A percentile compares a stretch with the other conserved stretches of the same genome.
phyloP scores from a whole-genome alignment of 2,888 invertebrate species.

The Clanis bilineata region DNA sequence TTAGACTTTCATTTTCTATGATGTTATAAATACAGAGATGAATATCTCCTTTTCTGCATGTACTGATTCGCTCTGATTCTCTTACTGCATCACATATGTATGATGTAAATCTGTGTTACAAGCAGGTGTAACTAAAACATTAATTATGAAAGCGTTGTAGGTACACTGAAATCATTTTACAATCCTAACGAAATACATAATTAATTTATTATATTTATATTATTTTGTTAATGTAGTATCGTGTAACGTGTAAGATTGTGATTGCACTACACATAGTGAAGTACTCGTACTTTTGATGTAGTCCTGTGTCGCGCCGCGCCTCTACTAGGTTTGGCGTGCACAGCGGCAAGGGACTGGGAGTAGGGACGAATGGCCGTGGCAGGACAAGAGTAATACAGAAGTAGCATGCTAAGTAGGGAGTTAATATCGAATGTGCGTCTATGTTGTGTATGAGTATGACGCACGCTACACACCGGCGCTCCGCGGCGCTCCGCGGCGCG shows the following conservation, averaged over 20 bases:
- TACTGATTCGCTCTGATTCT: conserved; percentile 31
- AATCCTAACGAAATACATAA: neutral
- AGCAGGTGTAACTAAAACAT: neutral
- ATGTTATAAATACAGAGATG: conserved; percentile 20
- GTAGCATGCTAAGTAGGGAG: conserved; percentile 62
- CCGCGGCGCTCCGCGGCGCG: conserved; percentile 23
- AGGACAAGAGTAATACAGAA: conserved; percentile 45
- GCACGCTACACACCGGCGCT: conserved; percentile 50
- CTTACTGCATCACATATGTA: conserved; percentile 12
- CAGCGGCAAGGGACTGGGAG: conserved; percentile 2
- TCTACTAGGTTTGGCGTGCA: neutral
- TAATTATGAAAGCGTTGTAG: conserved; percentile 5
- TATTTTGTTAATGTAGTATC: too few species aligned
- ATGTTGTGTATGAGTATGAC: conserved; percentile 63
- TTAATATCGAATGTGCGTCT: conserved; percentile 54
- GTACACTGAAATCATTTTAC: neutral
- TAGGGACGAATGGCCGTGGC: conserved; percentile 34
- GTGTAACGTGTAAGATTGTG: too few species aligned
- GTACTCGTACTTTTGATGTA: too few species aligned
- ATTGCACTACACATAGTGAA: too few species aligned
- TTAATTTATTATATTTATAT: too few species aligned
- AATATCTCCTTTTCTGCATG: conserved; percentile 22
- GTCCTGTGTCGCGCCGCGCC: neutral
- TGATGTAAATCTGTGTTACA: conserved; percentile 13
- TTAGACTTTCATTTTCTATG: conserved; percentile 37